A percentile compares a stretch with the other conserved stretches of the same genome.
Conservation (phyloP, 2,888 invertebrate genomes). For the Athrips mouffetella region DNA sequence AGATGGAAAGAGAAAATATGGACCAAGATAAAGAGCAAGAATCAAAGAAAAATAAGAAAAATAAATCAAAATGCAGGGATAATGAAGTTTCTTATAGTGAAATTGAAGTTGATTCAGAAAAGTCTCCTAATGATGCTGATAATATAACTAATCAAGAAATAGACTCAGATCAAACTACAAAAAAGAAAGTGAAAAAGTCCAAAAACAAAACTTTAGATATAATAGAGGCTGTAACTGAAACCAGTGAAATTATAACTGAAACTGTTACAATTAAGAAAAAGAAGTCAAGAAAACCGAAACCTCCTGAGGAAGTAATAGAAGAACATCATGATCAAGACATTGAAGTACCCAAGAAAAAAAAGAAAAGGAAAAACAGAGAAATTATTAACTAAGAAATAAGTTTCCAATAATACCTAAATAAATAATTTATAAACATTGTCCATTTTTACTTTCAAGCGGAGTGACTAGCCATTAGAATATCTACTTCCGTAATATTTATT, state of each 20-base stretch:
- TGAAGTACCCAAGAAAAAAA: conserved; percentile 42
- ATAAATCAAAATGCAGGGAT: conserved; percentile 28
- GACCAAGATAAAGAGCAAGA: too few species aligned
- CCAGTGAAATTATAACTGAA: conserved; percentile 20
- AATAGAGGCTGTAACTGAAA: neutral
- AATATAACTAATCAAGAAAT: conserved; percentile 7
- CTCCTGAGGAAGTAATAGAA: neutral
- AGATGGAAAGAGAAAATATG: too few species aligned
- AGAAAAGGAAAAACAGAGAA: conserved; percentile 51
- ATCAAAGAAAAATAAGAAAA: conserved; percentile 40
- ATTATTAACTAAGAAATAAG: too few species aligned
- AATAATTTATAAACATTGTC: too few species aligned
- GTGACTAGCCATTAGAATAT: too few species aligned
- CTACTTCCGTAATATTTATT: too few species aligned
- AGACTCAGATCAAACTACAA: conserved; percentile 14
- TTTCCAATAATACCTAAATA: too few species aligned
- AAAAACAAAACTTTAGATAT: conserved; percentile 25
- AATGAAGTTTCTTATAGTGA: neutral
- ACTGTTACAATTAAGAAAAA: conserved; percentile 36
- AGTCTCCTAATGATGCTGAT: neutral
- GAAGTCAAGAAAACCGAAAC: conserved; percentile 21
- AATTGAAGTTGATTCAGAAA: conserved; percentile 8
- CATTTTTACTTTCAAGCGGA: too few species aligned
- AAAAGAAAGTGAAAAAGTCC: conserved; percentile 25
- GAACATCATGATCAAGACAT: neutral